Evolutionary conservation across 2,113 vertebrate genomes (phyloP).

Genomic region (Campylomormyrus numenius): DNA sequence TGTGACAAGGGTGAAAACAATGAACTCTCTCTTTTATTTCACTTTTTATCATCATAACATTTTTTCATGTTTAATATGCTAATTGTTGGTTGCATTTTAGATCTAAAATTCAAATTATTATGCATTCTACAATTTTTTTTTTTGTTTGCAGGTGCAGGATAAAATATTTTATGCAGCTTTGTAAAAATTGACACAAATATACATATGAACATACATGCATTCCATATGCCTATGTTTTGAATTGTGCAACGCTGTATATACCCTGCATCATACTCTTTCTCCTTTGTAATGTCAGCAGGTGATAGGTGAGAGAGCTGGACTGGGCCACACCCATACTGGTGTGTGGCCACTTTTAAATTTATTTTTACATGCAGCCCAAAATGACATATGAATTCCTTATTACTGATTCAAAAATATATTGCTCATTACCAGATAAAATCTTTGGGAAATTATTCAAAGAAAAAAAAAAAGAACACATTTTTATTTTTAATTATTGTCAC

Average conservation of each 20-base stretch:
- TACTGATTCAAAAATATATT: not conserved
- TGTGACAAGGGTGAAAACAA: not conserved
- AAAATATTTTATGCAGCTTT: not conserved
- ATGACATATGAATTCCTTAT: slow-evolving; percentile 1
- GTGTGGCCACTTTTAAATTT: slow-evolving; percentile 12
- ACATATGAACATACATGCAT: not conserved
- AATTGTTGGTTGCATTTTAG: not conserved
- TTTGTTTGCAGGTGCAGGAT: not conserved
- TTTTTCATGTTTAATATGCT: not conserved
- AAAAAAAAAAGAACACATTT: not conserved
- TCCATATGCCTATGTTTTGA: not conserved
- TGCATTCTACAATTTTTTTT: slow-evolving; percentile 20
- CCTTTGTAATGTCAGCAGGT: slow-evolving; percentile 17
- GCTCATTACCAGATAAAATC: not conserved
- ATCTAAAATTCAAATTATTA: not conserved
- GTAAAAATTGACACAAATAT: not conserved
- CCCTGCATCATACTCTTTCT: not conserved
- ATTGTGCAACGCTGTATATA: not conserved
- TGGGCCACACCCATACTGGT: slow-evolving; percentile 20
- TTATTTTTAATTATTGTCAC: not conserved
- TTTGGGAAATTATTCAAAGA: not conserved
- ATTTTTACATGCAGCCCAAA: slow-evolving; percentile 16
- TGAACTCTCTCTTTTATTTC: not conserved
- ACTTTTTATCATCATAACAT: not conserved
- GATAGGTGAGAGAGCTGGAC: slow-evolving; percentile 1